A percentile compares a stretch with the other conserved stretches of the same genome.
phyloP scores from a whole-genome alignment of 2,113 vertebrate species.

The Takifugu bimaculatus region DNA sequence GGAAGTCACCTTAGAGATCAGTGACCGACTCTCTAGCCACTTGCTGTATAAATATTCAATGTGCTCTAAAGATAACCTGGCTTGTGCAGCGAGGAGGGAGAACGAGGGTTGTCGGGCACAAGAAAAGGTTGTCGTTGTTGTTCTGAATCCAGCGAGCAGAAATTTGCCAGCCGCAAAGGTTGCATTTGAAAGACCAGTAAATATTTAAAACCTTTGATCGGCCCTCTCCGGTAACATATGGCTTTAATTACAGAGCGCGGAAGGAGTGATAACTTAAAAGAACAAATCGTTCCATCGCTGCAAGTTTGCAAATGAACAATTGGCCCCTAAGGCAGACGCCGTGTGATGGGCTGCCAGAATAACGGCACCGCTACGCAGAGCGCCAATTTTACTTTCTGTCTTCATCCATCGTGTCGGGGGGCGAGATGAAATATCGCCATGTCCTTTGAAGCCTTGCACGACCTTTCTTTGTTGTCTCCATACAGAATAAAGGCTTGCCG shows the following conservation, averaged over 20 bases:
- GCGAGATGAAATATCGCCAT: conserved; percentile 43
- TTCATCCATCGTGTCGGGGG: conserved; percentile 11
- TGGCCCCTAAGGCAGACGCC: neutral
- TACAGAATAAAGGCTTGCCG: conserved; percentile 27
- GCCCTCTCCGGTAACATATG: conserved; percentile 19
- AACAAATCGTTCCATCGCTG: conserved; percentile 1
- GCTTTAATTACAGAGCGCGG: conserved; percentile 38
- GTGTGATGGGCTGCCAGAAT: neutral
- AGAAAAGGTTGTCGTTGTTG: conserved; percentile 21
- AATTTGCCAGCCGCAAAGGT: conserved; percentile 46
- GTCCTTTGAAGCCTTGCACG: conserved; percentile 43
- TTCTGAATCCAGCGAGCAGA: conserved; percentile 34
- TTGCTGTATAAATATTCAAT: conserved; percentile 73
- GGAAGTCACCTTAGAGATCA: conserved; percentile 74
- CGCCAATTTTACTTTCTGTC: conserved; percentile 1
- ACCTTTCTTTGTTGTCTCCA: conserved; percentile 60
- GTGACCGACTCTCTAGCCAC: conserved; percentile 62
- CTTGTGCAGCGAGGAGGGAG: conserved; percentile 33
- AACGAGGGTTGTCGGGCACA: conserved; percentile 28
- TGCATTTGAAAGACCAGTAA: conserved; percentile 51
- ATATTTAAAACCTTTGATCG: conserved; percentile 61
- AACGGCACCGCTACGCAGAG: too few species aligned
- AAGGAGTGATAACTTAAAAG: conserved; percentile 5
- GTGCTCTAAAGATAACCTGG: conserved; percentile 72
- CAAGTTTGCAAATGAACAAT: conserved; percentile 13